These are phyloP conservation scores for Parthenolecanium corni DNA, from an alignment of 2,888 invertebrate genomes.

Conservation along the genomic window DNA sequence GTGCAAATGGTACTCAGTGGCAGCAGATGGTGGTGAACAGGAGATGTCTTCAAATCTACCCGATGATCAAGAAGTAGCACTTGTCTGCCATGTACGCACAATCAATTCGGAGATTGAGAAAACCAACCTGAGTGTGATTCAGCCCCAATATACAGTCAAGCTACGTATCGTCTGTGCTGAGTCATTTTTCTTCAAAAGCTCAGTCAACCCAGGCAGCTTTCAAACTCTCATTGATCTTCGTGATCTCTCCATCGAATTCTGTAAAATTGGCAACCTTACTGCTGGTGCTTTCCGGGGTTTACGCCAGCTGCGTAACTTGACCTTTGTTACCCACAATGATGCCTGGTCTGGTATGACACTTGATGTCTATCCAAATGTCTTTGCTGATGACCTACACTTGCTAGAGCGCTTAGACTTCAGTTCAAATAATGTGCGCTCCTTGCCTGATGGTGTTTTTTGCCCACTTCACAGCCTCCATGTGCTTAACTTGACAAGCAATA, in stretches of 20 bases:
- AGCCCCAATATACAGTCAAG: constrained; percentile 65
- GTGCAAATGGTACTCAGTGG: constrained; percentile 59
- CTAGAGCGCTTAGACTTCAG: constrained; percentile 63
- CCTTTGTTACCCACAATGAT: constrained; percentile 70
- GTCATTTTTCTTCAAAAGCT: constrained; percentile 67
- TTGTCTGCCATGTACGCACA: constrained; percentile 60
- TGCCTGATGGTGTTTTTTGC: constrained; percentile 65
- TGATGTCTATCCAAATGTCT: constrained; percentile 60
- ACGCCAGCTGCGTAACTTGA: constrained; percentile 62
- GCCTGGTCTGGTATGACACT: constrained; percentile 72
- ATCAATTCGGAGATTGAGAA: constrained; percentile 72
- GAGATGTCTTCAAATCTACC: constrained; percentile 33
- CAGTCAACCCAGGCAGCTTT: constrained; percentile 63
- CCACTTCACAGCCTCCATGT: constrained; percentile 60
- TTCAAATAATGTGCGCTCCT: constrained; percentile 67
- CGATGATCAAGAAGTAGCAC: constrained; percentile 49
- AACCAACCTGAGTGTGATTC: constrained; percentile 71
- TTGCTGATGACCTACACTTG: constrained; percentile 59
- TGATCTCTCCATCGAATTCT: constrained; percentile 67
- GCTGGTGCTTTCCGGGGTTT: constrained; percentile 72
- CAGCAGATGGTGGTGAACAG: constrained; percentile 49
- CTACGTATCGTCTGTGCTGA: constrained; percentile 68
- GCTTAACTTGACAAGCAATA: constrained; percentile 66
- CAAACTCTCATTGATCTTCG: constrained; percentile 61
- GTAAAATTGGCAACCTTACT: constrained; percentile 69